Evolutionary conservation across 2,888 invertebrate genomes (phyloP).

Genomic region (Drymonia ruficornis): DNA sequence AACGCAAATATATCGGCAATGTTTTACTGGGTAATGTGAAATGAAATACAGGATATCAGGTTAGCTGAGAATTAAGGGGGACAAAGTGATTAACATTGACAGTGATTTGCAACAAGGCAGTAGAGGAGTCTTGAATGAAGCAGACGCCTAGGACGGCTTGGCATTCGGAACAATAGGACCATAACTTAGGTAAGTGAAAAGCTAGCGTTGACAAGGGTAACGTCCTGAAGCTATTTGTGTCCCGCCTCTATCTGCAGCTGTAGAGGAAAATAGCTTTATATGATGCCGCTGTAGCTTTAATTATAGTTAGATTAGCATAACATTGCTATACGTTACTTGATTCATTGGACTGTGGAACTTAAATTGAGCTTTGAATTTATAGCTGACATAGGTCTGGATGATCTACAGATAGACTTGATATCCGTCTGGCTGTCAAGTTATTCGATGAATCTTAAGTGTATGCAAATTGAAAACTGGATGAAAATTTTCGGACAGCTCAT

Average conservation of each 20-base stretch:
- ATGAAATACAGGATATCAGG: constrained; percentile 32
- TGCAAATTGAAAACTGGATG: background rate
- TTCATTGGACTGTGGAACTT: background rate
- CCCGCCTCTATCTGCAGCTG: constrained; percentile 45
- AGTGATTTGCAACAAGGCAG: constrained; percentile 33
- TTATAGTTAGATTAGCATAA: constrained; percentile 1
- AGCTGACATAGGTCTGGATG: background rate
- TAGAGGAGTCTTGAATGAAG: constrained; percentile 32
- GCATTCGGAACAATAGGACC: constrained; percentile 64
- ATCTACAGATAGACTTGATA: background rate
- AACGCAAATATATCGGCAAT: constrained; percentile 26
- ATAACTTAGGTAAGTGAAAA: constrained; percentile 71
- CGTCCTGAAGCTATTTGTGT: constrained; percentile 66
- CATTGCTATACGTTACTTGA: background rate
- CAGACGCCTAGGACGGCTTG: constrained; percentile 33
- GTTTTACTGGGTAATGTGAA: constrained; percentile 28
- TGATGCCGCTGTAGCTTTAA: constrained; percentile 12
- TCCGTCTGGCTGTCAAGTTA: background rate
- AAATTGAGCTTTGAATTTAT: background rate
- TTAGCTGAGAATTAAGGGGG: constrained; percentile 6
- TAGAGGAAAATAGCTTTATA: constrained; percentile 35
- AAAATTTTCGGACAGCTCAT: too few relatives aligned
- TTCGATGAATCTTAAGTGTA: background rate
- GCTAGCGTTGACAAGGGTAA: constrained; percentile 72
- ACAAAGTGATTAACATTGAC: constrained; percentile 31